Percentiles rank a stretch among this genome's conserved stretches.
These are phyloP conservation scores for Pachyseris speciosa DNA, from an alignment of 64 coral and sea anemone species.

Conservation along the genomic window DNA sequence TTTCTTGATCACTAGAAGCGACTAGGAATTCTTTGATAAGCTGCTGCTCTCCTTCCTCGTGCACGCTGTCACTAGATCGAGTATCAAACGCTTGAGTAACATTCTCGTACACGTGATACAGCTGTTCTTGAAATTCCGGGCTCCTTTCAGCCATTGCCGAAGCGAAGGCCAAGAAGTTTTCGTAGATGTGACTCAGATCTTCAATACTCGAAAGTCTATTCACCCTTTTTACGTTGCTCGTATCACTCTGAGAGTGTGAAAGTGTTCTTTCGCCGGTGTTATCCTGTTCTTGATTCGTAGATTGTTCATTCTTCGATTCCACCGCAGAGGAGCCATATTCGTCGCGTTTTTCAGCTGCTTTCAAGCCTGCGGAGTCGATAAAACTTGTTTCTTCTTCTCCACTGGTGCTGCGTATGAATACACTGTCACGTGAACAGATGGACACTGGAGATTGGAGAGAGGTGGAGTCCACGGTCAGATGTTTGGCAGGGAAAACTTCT, in stretches of 20 bases:
- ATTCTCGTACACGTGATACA: slow-evolving; percentile 40
- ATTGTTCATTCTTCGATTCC: background rate
- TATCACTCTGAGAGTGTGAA: background rate
- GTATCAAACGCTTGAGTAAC: background rate
- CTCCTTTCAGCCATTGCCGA: slow-evolving; percentile 16
- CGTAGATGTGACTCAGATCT: slow-evolving; percentile 18
- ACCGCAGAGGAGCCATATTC: background rate
- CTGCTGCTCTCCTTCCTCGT: background rate
- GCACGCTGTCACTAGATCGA: background rate
- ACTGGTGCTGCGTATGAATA: background rate
- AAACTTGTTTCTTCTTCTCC: background rate
- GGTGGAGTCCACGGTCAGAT: background rate
- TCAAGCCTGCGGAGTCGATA: background rate
- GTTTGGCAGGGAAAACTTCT: background rate
- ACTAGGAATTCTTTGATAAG: background rate
- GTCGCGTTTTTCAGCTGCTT: background rate
- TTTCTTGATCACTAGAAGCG: background rate
- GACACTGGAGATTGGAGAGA: background rate
- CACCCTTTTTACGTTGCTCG: background rate
- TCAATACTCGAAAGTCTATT: slow-evolving; percentile 9
- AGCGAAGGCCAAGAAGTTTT: slow-evolving; percentile 30
- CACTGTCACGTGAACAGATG: slow-evolving; percentile 1
- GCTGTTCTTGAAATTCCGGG: background rate
- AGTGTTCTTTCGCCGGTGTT: background rate
- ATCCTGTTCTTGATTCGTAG: background rate